A percentile compares a stretch with the other conserved stretches of the same genome.
Conservation (phyloP, 2,797 vertebrate genomes). For the Cyclura pinguis region DNA sequence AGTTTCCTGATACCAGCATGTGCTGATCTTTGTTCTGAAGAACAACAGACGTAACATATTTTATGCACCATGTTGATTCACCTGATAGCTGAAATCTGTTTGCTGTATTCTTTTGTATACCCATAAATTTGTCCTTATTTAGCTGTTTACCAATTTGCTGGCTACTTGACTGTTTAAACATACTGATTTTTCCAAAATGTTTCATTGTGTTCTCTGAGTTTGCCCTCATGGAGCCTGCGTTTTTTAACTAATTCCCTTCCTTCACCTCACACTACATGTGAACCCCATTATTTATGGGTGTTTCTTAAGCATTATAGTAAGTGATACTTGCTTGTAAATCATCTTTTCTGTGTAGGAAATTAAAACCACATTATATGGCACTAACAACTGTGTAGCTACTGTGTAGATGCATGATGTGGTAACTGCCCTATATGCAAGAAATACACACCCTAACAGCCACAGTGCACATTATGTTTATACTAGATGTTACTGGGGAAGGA, state of each 20-base stretch:
- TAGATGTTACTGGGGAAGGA: neutral
- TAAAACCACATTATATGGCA: no score
- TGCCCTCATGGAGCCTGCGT: neutral
- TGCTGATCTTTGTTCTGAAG: neutral
- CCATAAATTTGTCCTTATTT: neutral
- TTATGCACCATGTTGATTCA: neutral
- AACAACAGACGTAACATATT: constrained; percentile 7
- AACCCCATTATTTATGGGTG: neutral
- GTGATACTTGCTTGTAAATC: neutral
- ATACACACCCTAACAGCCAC: no score
- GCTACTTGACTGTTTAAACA: neutral
- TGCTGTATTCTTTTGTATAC: neutral
- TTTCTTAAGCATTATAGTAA: neutral
- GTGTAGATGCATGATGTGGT: neutral
- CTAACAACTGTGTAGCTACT: no score
- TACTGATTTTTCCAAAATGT: neutral
- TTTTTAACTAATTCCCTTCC: neutral
- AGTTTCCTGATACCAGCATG: constrained; percentile 31
- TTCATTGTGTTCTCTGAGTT: neutral
- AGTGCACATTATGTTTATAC: neutral
- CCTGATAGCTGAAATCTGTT: neutral
- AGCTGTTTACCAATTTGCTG: neutral
- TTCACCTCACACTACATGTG: neutral
- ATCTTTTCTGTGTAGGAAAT: neutral
- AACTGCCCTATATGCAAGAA: neutral